Evolutionary conservation across 2,113 vertebrate species (phyloP).

Genomic region (Donacobius atricapilla): DNA sequence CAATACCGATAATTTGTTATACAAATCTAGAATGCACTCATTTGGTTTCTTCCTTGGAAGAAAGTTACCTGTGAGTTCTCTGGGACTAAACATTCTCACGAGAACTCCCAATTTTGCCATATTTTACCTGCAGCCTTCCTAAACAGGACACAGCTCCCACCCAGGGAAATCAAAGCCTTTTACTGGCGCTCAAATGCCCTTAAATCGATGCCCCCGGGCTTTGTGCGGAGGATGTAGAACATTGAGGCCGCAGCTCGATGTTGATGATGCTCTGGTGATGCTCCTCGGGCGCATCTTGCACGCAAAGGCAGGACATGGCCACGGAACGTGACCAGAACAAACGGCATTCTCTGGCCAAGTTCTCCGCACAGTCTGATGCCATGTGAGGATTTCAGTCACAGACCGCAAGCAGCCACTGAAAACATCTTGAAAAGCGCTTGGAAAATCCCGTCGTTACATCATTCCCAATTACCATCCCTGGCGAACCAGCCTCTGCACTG

Average conservation of each 20-base stretch:
- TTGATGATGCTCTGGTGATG: not conserved
- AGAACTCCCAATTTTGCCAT: not conserved
- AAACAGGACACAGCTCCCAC: not conserved
- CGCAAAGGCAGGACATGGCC: fast-evolving
- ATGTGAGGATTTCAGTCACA: not conserved
- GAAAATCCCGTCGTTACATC: not conserved
- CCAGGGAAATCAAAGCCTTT: not conserved
- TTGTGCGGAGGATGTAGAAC: not conserved
- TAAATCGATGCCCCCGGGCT: not conserved
- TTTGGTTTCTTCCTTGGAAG: not conserved
- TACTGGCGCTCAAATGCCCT: not conserved
- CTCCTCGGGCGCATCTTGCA: not conserved
- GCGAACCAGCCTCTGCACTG: not conserved
- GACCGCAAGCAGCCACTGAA: not conserved
- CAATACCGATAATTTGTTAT: conserved; percentile 66
- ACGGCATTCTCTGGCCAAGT: not conserved
- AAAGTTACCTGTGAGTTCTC: conserved; percentile 41
- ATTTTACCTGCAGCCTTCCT: not conserved
- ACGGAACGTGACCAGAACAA: not conserved
- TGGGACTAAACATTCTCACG: not conserved
- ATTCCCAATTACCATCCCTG: not conserved
- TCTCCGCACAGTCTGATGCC: not conserved
- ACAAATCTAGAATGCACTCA: conserved; percentile 30
- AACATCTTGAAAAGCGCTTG: not conserved
- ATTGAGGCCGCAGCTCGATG: not conserved